Evolutionary conservation across 2,797 vertebrate species (phyloP), one percentile per base, ranked within the genome.

Genomic region (Eospalax fontanierii): DNA sequence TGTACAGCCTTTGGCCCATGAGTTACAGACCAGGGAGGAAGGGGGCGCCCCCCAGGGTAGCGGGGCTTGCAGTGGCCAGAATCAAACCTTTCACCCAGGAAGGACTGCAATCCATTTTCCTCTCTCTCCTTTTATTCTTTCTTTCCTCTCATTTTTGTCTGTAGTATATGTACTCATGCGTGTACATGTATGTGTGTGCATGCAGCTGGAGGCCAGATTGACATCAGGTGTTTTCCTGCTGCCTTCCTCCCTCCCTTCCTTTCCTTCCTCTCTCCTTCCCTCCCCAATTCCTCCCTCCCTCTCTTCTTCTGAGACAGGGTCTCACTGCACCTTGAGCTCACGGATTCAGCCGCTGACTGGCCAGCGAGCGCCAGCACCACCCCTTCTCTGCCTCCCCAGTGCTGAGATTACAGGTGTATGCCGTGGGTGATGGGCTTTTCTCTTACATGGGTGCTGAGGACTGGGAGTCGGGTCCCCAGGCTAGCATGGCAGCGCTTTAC

Each of bases 31-130:
- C n/a, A 30, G 4, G 16, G 16, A 50, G 30, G 54, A 46, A 40
- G 21, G 16, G 22, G 40, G 68, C 87, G 4, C 26, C 16, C 21
- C 79, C 35, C 65, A 40, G 28, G 71, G 40, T 26, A 43, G 11
- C 22, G 66, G 2, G 7, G 33, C 68, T 61, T 74, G 19, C 73
- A 71, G 65, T 6, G 7, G 16, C 50, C 82, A 54, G 91, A 85
- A 88, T 87, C 93, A 87, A 50, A 1, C 65, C 54, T 94, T 92
- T 54, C 87, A 46, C 79, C 81, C 86, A 30, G 83, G 4, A 83
- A 93, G 84, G 96, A 76, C 94, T 91, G 74, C 65, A 50, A 4
- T 66, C 59, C 71, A 30, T 19, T 40, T 19, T 40, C 35, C 19
- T 71, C 6, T 65, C 71, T 87, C 75, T 75, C 38, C 6, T 11